Base-by-base conservation (phyloP, 2,888 invertebrate species). In the Noctua janthina region DNA sequence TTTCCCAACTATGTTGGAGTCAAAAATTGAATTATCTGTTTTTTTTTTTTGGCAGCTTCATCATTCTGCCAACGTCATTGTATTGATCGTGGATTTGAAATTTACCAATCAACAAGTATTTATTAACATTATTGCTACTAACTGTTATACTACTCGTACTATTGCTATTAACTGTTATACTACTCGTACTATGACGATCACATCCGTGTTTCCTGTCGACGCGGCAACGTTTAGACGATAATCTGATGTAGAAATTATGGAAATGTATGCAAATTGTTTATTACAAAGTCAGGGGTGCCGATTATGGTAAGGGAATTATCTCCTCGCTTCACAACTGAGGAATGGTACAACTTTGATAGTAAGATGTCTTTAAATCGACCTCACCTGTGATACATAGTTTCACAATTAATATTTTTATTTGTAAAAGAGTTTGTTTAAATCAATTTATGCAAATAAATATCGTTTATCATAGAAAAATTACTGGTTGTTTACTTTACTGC, bases 251-350 rank as follows among this genome's bases (percentile, higher is more conserved):
- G 11, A 70, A 76, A 81, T 82, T 82, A 87, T 88, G 76, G 51
- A 76, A 79, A 87, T 49, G 35, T 64, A 82, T 71, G 86, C 54
- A 79, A 88, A 88, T 79, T n/a, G 39, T 13, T 43, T 43, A 77
- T 79, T 70, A 68, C 56, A 23, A 66, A 81, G 79, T 81, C 79
- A 67, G 70, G 67, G 62, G 43, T 10, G 69, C 23, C 68, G 72
- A 82, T 82, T 87, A 85, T 62, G 73, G 51, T 51, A n/a, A 51
- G 20, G 8, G 67, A 68, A 76, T 80, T 68, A 69, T 68, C 15
- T 67, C 43, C 35, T 15, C 17, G 43, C 5, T 74, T 51, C 35
- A 71, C n/a, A 68, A 69, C 35, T 59, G 35, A 70, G 70, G 15
- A 70, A n/a, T 13, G 23, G 17, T 43, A 29, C 79, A 51, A n/a